Conservation (phyloP, 2,113 vertebrate genomes). For the Aepyceros melampus region DNA sequence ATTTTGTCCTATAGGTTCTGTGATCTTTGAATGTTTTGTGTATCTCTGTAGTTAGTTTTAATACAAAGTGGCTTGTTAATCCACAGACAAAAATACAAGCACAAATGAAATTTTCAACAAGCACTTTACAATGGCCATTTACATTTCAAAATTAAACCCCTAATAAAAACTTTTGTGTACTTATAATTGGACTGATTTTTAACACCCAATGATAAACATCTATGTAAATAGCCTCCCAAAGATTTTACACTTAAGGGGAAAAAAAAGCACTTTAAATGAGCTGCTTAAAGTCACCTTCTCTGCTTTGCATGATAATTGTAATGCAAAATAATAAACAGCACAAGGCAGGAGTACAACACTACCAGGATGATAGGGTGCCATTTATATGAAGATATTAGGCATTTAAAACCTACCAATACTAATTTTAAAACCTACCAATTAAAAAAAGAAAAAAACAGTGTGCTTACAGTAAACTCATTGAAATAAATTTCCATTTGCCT, state of each 20-base stretch:
- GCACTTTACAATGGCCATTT: conserved; percentile 73
- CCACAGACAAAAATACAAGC: conserved; percentile 71
- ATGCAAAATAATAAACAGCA: conserved; percentile 79
- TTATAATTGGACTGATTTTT: conserved; percentile 80
- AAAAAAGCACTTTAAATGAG: conserved; percentile 75
- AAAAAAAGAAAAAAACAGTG: conserved; percentile 32
- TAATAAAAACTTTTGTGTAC: conserved; percentile 79
- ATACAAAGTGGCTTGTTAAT: conserved; percentile 64
- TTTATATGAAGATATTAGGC: conserved; percentile 79
- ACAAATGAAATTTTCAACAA: conserved; percentile 76
- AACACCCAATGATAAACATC: conserved; percentile 75
- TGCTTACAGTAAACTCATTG: conserved; percentile 68
- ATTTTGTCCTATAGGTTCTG: conserved; percentile 49
- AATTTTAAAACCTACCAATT: conserved; percentile 76
- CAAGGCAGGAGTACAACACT: conserved; percentile 59
- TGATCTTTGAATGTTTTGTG: conserved; percentile 65
- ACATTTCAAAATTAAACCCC: conserved; percentile 76
- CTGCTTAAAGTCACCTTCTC: conserved; percentile 81
- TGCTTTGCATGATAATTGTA: conserved; percentile 79
- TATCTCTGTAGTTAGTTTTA: conserved; percentile 75
- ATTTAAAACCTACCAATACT: conserved; percentile 77
- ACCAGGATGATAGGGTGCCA: conserved; percentile 70
- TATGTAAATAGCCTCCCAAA: conserved; percentile 79
- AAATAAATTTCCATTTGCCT: conserved; percentile 71
- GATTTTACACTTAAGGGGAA: conserved; percentile 71